Conservation (phyloP, 2,797 vertebrate genomes). For the Artibeus jamaicensis region DNA sequence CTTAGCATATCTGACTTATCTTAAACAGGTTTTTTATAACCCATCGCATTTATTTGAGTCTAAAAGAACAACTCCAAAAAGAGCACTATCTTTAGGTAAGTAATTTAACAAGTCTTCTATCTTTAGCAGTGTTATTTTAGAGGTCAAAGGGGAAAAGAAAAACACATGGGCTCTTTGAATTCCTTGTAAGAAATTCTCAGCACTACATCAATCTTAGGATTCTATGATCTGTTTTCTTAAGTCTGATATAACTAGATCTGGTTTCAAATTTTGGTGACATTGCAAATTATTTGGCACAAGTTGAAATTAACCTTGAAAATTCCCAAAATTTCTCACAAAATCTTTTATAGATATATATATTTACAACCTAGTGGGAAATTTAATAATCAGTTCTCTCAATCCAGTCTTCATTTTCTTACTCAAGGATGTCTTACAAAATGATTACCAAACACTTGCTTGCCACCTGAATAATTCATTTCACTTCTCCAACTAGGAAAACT, state of each 20-base stretch:
- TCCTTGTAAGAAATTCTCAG: background rate
- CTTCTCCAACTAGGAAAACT: background rate
- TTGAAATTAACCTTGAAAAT: background rate
- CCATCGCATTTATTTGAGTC: background rate
- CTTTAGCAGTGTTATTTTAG: background rate
- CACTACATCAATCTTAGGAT: background rate
- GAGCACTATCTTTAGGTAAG: background rate
- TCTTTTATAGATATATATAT: background rate
- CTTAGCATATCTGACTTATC: background rate
- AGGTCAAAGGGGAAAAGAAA: background rate
- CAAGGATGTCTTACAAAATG: conserved; percentile 8
- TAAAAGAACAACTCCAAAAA: background rate
- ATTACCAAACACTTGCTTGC: background rate
- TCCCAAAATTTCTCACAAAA: background rate
- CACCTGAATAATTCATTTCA: background rate
- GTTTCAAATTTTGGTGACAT: background rate
- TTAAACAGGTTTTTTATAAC: background rate
- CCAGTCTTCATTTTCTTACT: background rate
- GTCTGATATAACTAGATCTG: background rate
- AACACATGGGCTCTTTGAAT: background rate
- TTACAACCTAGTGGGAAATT: background rate
- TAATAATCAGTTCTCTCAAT: background rate
- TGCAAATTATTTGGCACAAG: background rate
- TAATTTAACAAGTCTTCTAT: background rate
- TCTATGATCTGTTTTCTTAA: background rate